Conservation (phyloP, 1,140 invertebrate species). For the Drosophila kurseongensis region DNA sequence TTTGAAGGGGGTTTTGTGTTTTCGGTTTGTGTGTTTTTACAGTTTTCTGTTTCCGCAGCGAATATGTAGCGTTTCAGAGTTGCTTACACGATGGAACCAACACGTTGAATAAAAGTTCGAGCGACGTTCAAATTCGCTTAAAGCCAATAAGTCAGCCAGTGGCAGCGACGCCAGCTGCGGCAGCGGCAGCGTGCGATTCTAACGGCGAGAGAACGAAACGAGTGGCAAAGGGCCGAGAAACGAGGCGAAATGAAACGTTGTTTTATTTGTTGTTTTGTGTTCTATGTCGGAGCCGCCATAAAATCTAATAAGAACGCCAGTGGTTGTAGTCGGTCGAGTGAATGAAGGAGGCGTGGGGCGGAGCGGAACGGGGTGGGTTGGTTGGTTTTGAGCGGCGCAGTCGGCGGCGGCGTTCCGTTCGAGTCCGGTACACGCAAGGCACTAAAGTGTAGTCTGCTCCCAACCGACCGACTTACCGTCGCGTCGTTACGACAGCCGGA, state of each 20-base stretch:
- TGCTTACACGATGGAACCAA: constrained; percentile 78
- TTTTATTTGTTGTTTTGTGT: constrained; percentile 22
- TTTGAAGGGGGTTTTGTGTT: constrained; percentile 1
- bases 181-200: constrained; percentile 58
- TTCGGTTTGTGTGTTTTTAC: constrained; percentile 24
- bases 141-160: constrained; percentile 78
- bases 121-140: constrained; percentile 80
- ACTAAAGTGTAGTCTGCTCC: constrained; percentile 50
- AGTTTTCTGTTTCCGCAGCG: constrained; percentile 13
- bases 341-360: constrained; percentile 14
- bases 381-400: constrained; percentile 13
- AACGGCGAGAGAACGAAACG: constrained; percentile 61
- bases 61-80: constrained; percentile 62
- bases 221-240: constrained; percentile 19
- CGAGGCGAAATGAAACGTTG: constrained; percentile 43
- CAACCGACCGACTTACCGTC: constrained; percentile 24
- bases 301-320: constrained; percentile 79
- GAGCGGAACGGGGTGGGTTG: constrained; percentile 39
- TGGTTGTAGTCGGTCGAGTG: constrained; percentile 18
- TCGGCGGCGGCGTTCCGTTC: constrained; percentile 60
- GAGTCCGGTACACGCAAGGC: constrained; percentile 66
- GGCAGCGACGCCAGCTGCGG: constrained; percentile 40
- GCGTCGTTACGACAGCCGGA: constrained; percentile 15
- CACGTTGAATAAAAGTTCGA: constrained; percentile 82
- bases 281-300: constrained; percentile 65